Evolutionary conservation across 1,140 invertebrate genomes (phyloP), one percentile per base, ranked within the genome.

Genomic region (Leptinotarsa undecemlineata): DNA sequence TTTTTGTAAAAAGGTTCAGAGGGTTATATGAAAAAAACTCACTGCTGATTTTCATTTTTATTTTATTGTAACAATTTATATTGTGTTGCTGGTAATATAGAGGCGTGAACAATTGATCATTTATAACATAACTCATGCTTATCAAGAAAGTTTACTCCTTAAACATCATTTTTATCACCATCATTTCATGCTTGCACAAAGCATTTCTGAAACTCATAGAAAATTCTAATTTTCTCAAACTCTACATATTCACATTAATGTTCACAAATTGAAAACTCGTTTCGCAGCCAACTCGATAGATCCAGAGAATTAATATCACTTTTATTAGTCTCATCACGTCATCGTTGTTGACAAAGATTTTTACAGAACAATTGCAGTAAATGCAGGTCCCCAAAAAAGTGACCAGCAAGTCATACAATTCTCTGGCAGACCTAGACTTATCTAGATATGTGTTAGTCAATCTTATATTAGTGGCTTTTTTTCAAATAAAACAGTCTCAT

Each of bases 41-140:
- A n/a, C 33, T 11, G 33, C 33, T 57, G n/a, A 57, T 57, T 57
- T 57, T 57, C 51, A n/a, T 6, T 57, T 19, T 57, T 57, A 57
- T 57, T 57, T 57, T 57, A 57, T 57, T 57, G 51, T 57, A 57
- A 57, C 51, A 57, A 57, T 57, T 57, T 57, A 57, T 57, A 57
- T 17, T 57, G 51, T 57, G 51, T 57, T 57, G 51, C 51, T 57
- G 51, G 51, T 57, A 57, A 57, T 57, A 57, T 57, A 57, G 51
- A 57, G 51, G 51, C 51, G 51, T 57, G 51, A 57, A 57, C 51
- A 57, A 57, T 57, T 57, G 51, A 57, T 57, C 51, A 57, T 17
- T 57, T 57, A 57, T 17, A 57, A 17, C 51, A 57, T 57, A 57
- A 57, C 51, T 57, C 17, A 57, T 57, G 51, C 51, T 19, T 57